Evolutionary conservation across 64 coral and sea anemone species (phyloP).

Genomic region (Actinia equina): DNA sequence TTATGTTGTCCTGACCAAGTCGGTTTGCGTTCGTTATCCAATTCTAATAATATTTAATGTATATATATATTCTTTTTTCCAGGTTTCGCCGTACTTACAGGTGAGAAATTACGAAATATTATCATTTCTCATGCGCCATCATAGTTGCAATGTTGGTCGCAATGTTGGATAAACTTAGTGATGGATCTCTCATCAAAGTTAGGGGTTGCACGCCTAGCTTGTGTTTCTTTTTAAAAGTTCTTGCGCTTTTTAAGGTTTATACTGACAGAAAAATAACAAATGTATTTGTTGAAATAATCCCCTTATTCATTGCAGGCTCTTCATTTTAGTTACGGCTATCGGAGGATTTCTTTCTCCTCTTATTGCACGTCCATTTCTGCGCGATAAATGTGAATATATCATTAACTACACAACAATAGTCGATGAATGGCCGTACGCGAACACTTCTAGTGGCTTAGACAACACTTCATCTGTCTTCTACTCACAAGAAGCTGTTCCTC

Average conservation of each 20-base stretch:
- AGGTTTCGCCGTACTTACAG: conserved; percentile 87
- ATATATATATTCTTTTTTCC: neutral
- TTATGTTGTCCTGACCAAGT: too few relatives aligned
- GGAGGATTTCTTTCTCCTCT: conserved; percentile 79
- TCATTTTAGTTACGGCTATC: conserved; percentile 75
- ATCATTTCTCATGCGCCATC: neutral
- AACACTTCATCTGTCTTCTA: conserved; percentile 77
- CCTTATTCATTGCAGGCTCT: conserved; percentile 40
- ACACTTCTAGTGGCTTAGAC: conserved; percentile 51
- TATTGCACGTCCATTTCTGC: conserved; percentile 72
- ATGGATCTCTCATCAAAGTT: too few relatives aligned
- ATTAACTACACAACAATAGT: conserved; percentile 86
- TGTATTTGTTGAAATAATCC: neutral
- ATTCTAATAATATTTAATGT: neutral
- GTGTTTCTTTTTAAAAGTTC: too few relatives aligned
- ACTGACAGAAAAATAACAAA: neutral
- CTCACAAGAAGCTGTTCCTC: conserved; percentile 67
- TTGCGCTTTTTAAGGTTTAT: too few relatives aligned
- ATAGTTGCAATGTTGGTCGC: too few relatives aligned
- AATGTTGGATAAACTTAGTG: too few relatives aligned
- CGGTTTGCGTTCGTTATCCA: too few relatives aligned
- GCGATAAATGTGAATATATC: conserved; percentile 67
- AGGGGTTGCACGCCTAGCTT: too few relatives aligned
- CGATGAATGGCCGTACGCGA: conserved; percentile 90
- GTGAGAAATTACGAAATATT: conserved; percentile 29